Evolutionary conservation across 2,888 invertebrate genomes (phyloP).

Genomic region (Dysmachus trigonus): DNA sequence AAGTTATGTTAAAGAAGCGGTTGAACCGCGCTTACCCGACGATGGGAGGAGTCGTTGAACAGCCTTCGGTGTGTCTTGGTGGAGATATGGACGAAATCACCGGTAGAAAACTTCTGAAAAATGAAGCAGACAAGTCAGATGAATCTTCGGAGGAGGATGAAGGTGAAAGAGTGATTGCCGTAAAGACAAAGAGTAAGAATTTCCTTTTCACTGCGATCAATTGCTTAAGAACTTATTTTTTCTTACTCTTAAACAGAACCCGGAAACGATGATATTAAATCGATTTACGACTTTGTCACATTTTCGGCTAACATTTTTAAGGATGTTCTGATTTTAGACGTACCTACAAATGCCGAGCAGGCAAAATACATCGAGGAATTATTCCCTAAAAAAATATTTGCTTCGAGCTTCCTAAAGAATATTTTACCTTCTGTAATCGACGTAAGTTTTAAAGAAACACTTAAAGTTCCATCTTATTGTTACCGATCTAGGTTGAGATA

Average conservation of each 20-base stretch:
- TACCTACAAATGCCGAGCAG: neutral
- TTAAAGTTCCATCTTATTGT: neutral
- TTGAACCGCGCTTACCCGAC: slow-evolving; percentile 39
- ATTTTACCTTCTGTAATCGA: slow-evolving; percentile 43
- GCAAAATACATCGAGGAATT: neutral
- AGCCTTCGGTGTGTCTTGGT: neutral
- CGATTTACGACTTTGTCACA: neutral
- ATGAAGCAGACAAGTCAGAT: neutral
- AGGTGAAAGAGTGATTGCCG: neutral
- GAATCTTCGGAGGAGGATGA: neutral
- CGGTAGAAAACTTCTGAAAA: neutral
- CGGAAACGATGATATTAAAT: neutral
- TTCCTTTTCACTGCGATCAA: neutral
- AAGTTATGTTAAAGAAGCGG: slow-evolving; percentile 15
- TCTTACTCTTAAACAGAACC: neutral
- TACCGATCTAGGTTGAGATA: too few species aligned
- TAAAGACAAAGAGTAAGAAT: neutral
- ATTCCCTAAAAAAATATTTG: slow-evolving; percentile 39
- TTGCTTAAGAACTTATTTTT: neutral
- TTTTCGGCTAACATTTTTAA: neutral
- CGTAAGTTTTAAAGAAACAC: slow-evolving; percentile 15
- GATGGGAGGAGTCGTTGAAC: slow-evolving; percentile 40
- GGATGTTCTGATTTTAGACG: neutral
- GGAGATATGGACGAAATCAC: neutral
- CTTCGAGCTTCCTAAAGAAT: neutral